A percentile compares a stretch with the other conserved stretches of the same genome.
phyloP scores from a whole-genome alignment of 2,113 vertebrate species.

The Cinclus mexicanus region DNA sequence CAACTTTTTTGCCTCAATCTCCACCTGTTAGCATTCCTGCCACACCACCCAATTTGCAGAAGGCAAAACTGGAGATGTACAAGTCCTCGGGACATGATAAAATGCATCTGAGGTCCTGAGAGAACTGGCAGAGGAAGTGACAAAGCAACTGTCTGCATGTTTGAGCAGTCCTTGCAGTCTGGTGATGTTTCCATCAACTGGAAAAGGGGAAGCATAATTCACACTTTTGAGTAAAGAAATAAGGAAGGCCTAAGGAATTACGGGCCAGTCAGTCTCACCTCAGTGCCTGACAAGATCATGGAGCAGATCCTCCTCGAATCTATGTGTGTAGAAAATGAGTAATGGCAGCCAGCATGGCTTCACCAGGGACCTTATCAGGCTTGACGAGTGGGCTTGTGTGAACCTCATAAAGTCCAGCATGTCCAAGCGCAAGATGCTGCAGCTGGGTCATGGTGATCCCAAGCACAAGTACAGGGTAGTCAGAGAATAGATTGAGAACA shows the following conservation, averaged over 20 bases:
- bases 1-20: rapidly evolving
- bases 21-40: not conserved
- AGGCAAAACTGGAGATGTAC: not conserved
- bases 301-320: not conserved
- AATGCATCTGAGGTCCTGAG: not conserved
- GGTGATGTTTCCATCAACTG: not conserved
- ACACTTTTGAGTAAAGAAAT: not conserved
- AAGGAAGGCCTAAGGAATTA: not conserved
- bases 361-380: not conserved
- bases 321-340: not conserved
- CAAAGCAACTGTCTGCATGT: not conserved
- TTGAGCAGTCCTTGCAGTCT: not conserved
- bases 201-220: not conserved
- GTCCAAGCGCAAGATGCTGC: not conserved
- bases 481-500: not conserved
- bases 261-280: not conserved
- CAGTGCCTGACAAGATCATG: not conserved
- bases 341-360: not conserved
- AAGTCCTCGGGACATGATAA: not conserved
- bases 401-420: not conserved
- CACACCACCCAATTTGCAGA: no score
- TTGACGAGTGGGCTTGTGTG: no score
- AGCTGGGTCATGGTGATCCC: not conserved
- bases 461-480: not conserved
- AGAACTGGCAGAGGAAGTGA: not conserved